Conservation (phyloP, 2,797 vertebrate genomes). For the Sciurus carolinensis region DNA sequence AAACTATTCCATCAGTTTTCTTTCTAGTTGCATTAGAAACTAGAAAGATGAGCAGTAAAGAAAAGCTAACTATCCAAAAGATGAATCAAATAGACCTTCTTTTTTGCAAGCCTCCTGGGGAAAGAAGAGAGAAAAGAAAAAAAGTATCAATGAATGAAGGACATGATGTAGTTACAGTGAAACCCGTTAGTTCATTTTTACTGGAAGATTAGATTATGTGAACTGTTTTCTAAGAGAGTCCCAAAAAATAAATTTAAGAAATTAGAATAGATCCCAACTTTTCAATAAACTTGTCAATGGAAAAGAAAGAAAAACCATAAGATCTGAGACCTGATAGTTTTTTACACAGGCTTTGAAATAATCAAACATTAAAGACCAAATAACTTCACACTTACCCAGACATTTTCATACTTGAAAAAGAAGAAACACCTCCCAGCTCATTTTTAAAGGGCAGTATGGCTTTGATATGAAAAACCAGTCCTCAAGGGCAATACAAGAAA, state of each 20-base stretch:
- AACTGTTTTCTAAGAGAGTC: slow-evolving; percentile 8
- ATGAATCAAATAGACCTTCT: neutral
- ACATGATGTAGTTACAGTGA: neutral
- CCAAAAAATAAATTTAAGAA: neutral
- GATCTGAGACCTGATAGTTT: neutral
- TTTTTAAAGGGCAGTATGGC: slow-evolving; percentile 5
- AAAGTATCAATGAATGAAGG: neutral
- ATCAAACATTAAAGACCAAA: slow-evolving; percentile 40
- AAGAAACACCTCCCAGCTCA: neutral
- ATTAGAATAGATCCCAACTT: neutral
- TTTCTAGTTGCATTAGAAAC: neutral
- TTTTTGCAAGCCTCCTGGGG: neutral
- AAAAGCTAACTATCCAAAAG: neutral
- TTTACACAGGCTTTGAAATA: neutral
- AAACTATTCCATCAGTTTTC: neutral
- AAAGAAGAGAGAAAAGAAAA: neutral
- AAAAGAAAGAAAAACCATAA: neutral
- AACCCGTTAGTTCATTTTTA: neutral
- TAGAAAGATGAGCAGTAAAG: neutral
- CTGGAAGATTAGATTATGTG: neutral
- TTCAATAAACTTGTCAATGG: neutral
- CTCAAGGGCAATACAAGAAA: neutral
- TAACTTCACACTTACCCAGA: slow-evolving; percentile 22
- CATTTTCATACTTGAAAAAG: neutral
- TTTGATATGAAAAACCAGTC: slow-evolving; percentile 46